Base-by-base conservation (phyloP, 2,888 invertebrate species). In the Drosophila mimica region DNA sequence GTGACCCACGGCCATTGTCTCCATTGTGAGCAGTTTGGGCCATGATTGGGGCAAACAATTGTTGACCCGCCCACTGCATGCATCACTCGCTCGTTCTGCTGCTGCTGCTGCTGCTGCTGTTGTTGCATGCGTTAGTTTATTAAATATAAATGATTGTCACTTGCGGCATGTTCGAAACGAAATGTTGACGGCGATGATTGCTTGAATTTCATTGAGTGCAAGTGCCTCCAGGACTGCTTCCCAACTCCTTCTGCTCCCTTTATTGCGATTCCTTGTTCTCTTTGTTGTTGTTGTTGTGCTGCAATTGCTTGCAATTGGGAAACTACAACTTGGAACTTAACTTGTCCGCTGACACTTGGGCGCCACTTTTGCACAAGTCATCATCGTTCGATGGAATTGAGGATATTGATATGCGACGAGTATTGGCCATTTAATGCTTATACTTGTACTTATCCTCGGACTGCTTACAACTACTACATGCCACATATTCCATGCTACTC, bases 71-170 rank as follows among this genome's bases (percentile, higher is more conserved):
- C 57, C 34, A 31, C 30, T 49, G 15, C 49, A 31, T 49, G 20
- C 43, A 52, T 58, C 13, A 34, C 13, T 34, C 34, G 69, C 25
- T 76, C 49, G 36, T 52, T 49, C 38, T 57, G 60, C 36, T 15
- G 3, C 36, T 31, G 38, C 38, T 36, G 36, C 36, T 20, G 20
- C 46, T 13, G 4, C 46, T 15, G 7, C 20, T 46, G 46, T 7
- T n/a, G 36, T 38, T 76, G 78, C 78, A 81, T 86, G 80, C 76
- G 88, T 87, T 88, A 69, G 74, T 85, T 89, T 89, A 87, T 87
- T 87, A 87, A 87, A 87, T 89, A 87, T 87, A 86, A 82, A 87
- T 89, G 87, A 89, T 87, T 87, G 87, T 87, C 87, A 89, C 89
- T 87, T 78, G 89, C 78, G 85, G 88, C 86, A 83, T 85, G 84